Percentiles rank a stretch among this genome's conserved stretches.
Conservation (phyloP, 1,140 invertebrate genomes). For the Drosophila sproati region DNA sequence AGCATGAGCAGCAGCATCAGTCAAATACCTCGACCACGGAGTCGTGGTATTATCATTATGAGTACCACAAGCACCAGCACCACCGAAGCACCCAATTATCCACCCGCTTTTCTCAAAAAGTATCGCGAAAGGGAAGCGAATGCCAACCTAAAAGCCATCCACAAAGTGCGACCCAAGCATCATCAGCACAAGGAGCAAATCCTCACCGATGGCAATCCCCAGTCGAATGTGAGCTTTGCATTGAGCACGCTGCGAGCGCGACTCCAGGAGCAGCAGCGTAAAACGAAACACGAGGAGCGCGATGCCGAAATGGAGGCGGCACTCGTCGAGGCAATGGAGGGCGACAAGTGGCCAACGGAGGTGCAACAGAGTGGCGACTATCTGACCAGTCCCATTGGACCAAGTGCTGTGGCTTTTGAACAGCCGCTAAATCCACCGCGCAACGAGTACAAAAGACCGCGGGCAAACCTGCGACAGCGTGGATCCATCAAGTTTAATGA, state of each 20-base stretch:
- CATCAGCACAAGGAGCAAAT: constrained; percentile 43
- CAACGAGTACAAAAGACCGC: constrained; percentile 60
- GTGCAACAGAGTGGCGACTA: constrained; percentile 63
- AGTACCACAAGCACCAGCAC: constrained; percentile 47
- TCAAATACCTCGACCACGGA: constrained; percentile 5
- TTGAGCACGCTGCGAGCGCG: constrained; percentile 68
- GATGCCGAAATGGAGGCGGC: constrained; percentile 56
- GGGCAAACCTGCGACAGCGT: constrained; percentile 57
- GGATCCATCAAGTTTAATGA: constrained; percentile 69
- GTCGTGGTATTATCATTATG: background rate
- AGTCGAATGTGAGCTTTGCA: constrained; percentile 40
- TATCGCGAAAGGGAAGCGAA: constrained; percentile 56
- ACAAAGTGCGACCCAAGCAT: constrained; percentile 45
- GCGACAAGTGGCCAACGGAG: constrained; percentile 69
- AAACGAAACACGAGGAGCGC: constrained; percentile 57
- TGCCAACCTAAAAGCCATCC: constrained; percentile 24
- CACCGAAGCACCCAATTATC: constrained; percentile 76
- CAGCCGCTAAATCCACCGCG: constrained; percentile 46
- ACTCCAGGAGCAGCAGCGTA: constrained; percentile 68
- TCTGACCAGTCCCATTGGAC: constrained; percentile 71
- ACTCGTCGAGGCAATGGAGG: constrained; percentile 63
- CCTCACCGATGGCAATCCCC: constrained; percentile 16
- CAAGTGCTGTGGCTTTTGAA: constrained; percentile 71
- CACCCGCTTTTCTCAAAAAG: constrained; percentile 64
- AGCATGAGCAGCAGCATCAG: constrained; percentile 23